Evolutionary conservation across 2,113 vertebrate genomes (phyloP), one percentile per base, ranked within the genome.

Genomic region (Sciurus niger): DNA sequence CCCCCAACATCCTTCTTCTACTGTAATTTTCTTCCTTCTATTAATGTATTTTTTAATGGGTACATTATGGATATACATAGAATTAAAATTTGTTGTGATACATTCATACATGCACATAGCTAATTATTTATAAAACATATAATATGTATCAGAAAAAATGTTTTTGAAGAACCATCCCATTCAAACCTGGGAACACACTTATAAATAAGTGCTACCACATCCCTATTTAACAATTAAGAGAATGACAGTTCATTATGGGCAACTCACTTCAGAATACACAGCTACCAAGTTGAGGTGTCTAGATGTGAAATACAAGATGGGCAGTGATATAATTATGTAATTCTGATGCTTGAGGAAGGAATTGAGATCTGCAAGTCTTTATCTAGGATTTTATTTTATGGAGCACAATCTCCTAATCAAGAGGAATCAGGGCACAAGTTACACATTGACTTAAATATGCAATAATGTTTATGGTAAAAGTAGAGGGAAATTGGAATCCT

Each of bases 81-180:
- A 1, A 28, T 8, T 63, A 24, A 28, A 63, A 63, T 63, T 60
- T 10, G 8, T 63, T 63, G 24, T 28, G 24, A 63, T 63, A 63
- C 10, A 28, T 28, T 63, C 60, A 63, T 63, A 63, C 60, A 63
- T 43, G 58, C 37, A 30, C 25, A 83, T 10, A 83, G 37, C 58
- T 53, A 55, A 84, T 89, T 53, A 84, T 79, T 88, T 79, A 79
- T 51, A 51, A 95, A 92, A 89, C 17, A 76, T 20, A 92, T 25
- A 67, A 2, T 18, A 74, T 8, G 16, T 25, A 92, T 46, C 55
- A 58, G 60, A 84, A 65, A 83, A 90, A 58, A 28, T 17, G 6
- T 32, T 83, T 94, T 74, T 58, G 3, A 86, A 74, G 12, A 28
- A 72, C 28, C 48, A 84, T 79, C 30, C 48, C 18, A 48, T 88